Conservation (phyloP, 2,113 vertebrate species). For the Pygoscelis antarcticus region DNA sequence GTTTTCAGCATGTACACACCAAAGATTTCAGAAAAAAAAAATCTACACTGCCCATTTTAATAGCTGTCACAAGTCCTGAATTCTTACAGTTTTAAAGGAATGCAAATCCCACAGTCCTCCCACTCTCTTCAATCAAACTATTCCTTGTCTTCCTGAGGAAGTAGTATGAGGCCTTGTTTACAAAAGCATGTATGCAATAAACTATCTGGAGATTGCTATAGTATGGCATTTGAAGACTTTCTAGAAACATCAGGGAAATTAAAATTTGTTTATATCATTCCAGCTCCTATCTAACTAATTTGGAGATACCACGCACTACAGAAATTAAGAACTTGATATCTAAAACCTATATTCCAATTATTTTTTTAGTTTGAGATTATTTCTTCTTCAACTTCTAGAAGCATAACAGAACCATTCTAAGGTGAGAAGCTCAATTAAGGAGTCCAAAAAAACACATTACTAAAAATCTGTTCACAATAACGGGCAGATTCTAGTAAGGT, state of each 20-base stretch:
- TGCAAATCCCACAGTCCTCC: background rate
- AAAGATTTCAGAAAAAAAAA: background rate
- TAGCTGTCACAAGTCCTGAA: background rate
- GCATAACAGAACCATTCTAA: background rate
- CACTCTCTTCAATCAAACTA: background rate
- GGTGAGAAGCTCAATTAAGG: background rate
- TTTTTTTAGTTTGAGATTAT: background rate
- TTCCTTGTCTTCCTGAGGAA: constrained; percentile 9
- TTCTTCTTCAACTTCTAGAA: background rate
- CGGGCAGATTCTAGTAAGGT: background rate
- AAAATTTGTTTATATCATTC: background rate
- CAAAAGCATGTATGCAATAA: background rate
- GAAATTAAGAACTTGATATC: background rate
- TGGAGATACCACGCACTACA: accelerated
- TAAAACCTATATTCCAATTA: background rate
- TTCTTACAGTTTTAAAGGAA: background rate
- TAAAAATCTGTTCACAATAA: background rate
- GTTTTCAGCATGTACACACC: background rate
- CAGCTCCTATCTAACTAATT: background rate
- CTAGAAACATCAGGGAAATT: background rate
- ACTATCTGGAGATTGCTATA: background rate
- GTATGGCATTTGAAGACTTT: background rate
- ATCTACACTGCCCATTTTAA: background rate
- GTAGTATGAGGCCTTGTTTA: background rate
- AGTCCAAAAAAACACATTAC: background rate